Evolutionary conservation across 2,797 vertebrate genomes (phyloP).

Genomic region (Gobionotothen gibberifrons): DNA sequence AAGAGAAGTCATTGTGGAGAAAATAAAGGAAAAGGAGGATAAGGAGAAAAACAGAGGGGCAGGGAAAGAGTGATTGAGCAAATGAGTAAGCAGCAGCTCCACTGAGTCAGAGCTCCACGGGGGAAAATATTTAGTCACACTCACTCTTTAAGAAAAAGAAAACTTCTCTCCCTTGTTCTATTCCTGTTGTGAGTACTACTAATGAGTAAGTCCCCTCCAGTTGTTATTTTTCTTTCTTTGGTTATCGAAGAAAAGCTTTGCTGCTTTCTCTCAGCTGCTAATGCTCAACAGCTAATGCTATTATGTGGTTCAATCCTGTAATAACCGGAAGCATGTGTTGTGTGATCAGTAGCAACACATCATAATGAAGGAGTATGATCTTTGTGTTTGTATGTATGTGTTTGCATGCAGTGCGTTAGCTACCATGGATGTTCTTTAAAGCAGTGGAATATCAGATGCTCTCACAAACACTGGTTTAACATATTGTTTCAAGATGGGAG

Average conservation of each 20-base stretch:
- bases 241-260: constrained; percentile 7
- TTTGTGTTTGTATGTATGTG: background rate
- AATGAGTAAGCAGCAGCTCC: constrained; percentile 66
- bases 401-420: background rate
- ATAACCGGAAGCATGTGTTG: constrained; percentile 48
- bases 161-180: constrained; percentile 32
- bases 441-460: background rate
- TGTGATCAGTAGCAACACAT: constrained; percentile 22
- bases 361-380: background rate
- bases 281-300: constrained; percentile 32
- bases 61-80: constrained; percentile 55
- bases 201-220: constrained; percentile 49
- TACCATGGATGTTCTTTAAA: too few species aligned
- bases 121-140: constrained; percentile 65
- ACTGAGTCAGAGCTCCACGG: constrained; percentile 66
- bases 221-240: constrained; percentile 23
- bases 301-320: constrained; percentile 53
- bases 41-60: constrained; percentile 56
- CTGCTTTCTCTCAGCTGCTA: constrained; percentile 37
- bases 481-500: constrained; percentile 52
- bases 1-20: constrained; percentile 43
- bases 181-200: constrained; percentile 39
- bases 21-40: constrained; percentile 42
- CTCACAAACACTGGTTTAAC: constrained; percentile 15
- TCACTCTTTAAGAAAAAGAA: constrained; percentile 47